Evolutionary conservation across 2,888 invertebrate species (phyloP), one percentile per base, ranked within the genome.

Genomic region (Sphinx pinastri): DNA sequence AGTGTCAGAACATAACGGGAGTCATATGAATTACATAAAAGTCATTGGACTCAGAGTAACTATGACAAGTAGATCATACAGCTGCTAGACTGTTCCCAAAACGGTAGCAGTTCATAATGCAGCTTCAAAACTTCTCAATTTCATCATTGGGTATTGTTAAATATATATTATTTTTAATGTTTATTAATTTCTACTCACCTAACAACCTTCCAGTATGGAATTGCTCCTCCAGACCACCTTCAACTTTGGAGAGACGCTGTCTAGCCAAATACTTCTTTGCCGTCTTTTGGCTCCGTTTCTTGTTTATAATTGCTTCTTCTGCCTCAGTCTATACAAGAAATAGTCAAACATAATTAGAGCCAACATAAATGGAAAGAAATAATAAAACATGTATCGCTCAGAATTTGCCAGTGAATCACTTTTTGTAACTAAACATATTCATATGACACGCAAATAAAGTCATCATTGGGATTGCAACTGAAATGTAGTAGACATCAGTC

Each of bases 201-300:
- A 99, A 95, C 81, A 99, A 95, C 90, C 99, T 97, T 83, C 99
- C 99, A 84, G 99, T 98, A 82, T 97, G 96, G 95, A 99, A 99
- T 91, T 99, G 99, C 91, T 99, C 99, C 90, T 99, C 98, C 73
- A 99, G 91, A 68, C 96, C 97, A 76, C 96, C 96, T 87, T 99
- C 99, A 76, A 99, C 99, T 94, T 99, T 99, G 72, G 98, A 97
- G 70, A 96, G 95, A 90, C 98, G 97, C 92, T 99, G 99, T 79
- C 99, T 96, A 69, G 96, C 95, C 88, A 98, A 96, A 91, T 99
- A 99, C 94, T 99, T 99, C 94, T 98, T 97, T 81, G 96, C 97
- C 1, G 97, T 96, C 90, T 98, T 99, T 92, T 98, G 98, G 82
- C 98, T 98, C 77, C 98, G 96, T 90, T 98, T 98, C 94, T 99